phyloP scores from a whole-genome alignment of 2,797 vertebrate genomes.

The Nothura maculosa region DNA sequence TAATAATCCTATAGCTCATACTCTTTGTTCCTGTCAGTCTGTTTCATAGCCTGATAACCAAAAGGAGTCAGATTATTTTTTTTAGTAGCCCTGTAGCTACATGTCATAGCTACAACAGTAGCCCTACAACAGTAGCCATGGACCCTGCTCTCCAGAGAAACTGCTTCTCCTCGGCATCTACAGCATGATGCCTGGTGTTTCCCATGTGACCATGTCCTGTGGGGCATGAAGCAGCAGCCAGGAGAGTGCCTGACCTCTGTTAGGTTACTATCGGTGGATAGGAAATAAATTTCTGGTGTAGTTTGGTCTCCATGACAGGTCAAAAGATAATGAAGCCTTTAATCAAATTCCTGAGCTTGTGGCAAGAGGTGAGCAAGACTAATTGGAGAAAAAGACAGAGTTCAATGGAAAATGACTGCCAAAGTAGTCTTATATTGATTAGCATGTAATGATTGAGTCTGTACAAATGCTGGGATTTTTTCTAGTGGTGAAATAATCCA shows the following conservation, averaged over 20 bases:
- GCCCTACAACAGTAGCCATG: neutral
- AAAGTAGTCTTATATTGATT: slow-evolving; percentile 45
- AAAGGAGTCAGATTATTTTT: neutral
- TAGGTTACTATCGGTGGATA: neutral
- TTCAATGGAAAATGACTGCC: slow-evolving; percentile 55
- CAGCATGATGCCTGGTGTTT: rapidly evolving
- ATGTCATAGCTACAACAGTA: neutral
- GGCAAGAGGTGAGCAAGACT: neutral
- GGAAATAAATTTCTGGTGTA: neutral
- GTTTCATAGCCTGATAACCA: neutral
- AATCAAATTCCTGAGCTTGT: slow-evolving; percentile 25
- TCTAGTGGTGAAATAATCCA: slow-evolving; percentile 40
- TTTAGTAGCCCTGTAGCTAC: neutral
- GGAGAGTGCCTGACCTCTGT: neutral
- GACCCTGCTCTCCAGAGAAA: neutral
- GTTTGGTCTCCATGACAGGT: neutral
- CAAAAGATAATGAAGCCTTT: neutral
- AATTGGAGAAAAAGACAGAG: neutral
- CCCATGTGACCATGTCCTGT: neutral
- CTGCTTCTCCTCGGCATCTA: neutral
- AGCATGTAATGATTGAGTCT: slow-evolving; percentile 38
- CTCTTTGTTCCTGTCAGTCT: neutral
- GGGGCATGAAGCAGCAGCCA: neutral
- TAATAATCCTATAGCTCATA: neutral
- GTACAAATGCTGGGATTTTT: slow-evolving; percentile 39